Base-by-base conservation (phyloP, 2,888 invertebrate species). In the Synanthedon andrenaeformis region DNA sequence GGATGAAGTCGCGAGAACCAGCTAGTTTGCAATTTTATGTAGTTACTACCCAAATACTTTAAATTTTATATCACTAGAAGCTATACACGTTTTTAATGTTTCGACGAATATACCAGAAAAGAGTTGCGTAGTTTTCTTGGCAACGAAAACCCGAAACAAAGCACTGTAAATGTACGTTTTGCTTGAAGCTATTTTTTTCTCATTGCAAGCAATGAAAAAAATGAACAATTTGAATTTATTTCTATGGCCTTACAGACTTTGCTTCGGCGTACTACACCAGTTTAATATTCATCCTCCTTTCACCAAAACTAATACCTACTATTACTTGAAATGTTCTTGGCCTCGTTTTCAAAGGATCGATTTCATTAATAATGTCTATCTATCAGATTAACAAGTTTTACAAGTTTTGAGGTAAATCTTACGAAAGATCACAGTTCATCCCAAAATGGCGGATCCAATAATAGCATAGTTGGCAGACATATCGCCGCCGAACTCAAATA, bases 381-480 rank as follows among this genome's bases (percentile, higher is more conserved):
- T 49, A 49, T 49, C 12, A 49, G 8, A 23, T 19, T 14, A 14
- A 8, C 12, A 49, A 23, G 23, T 23, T 23, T n/a, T 23, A 17
- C 23, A 49, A 19, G 17, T 17, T 45, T 45, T 49, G 49, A 45
- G 45, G 45, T 13, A 45, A 13, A 45, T 45, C 23, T 45, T 14
- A 51, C 53, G 53, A 74, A 77, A 80, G 69, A 70, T 70, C 75
- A 76, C 54, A 77, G 81, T 74, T 81, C 79, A 70, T 66, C 69
- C 68, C 60, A 76, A 79, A 82, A 77, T 72, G 72, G 72, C 60
- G 59, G 62, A 60, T 59, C 69, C 64, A 64, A 69, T 72, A 77
- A 76, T 79, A 79, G 72, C 67, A 68, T 63, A 70, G 69, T 79
- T 81, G 81, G 82, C 83, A 82, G 69, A 72, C 75, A 65, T 61